These are phyloP conservation scores for Ataeniobius toweri DNA, from an alignment of 2,797 vertebrate species.

Conservation along the genomic window DNA sequence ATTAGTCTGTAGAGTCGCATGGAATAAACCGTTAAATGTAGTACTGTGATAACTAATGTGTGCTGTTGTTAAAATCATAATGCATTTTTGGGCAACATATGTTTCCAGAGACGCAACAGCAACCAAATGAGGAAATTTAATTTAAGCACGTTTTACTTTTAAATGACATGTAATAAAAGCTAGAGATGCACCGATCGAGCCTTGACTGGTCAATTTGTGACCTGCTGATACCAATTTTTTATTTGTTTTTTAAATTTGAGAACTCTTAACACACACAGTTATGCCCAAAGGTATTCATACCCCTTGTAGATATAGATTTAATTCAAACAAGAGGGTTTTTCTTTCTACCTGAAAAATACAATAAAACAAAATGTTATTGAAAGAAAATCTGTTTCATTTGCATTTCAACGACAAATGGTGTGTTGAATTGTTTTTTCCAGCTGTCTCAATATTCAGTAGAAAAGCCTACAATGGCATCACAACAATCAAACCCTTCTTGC, in stretches of 20 bases:
- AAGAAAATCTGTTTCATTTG: background rate
- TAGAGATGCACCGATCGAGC: background rate
- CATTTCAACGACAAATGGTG: background rate
- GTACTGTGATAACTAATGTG: background rate
- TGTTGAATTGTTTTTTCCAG: background rate
- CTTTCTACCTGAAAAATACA: background rate
- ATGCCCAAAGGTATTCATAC: too few species aligned
- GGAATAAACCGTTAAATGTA: background rate
- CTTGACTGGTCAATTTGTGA: too few species aligned
- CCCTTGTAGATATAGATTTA: too few species aligned
- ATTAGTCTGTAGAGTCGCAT: background rate
- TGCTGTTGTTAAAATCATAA: background rate
- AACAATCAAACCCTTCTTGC: too few species aligned
- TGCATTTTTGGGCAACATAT: background rate
- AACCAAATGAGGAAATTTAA: background rate
- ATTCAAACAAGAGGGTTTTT: too few species aligned
- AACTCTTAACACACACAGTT: too few species aligned
- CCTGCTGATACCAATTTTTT: too few species aligned
- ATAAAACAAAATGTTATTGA: background rate
- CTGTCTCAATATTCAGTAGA: too few species aligned
- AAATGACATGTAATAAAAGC: background rate
- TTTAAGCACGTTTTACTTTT: background rate
- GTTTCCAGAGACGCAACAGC: background rate
- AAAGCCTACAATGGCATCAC: too few species aligned
- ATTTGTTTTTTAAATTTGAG: too few species aligned